Evolutionary conservation across 2,888 invertebrate genomes (phyloP).

Genomic region (Platerodrilus igneus): DNA sequence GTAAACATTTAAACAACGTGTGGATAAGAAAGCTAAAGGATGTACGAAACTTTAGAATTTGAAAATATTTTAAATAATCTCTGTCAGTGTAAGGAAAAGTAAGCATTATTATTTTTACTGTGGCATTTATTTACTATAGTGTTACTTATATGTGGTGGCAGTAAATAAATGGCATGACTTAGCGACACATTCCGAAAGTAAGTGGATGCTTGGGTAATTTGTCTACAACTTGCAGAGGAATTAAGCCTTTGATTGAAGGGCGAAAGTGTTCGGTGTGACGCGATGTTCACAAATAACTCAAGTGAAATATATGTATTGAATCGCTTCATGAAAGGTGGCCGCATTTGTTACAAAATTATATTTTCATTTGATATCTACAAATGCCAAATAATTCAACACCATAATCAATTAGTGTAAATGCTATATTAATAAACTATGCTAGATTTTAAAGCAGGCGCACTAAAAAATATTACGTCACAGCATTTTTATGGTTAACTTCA

Average conservation of each 20-base stretch:
- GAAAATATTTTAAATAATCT: no score
- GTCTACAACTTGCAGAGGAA: constrained; percentile 42
- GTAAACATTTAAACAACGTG: no score
- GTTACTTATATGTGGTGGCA: constrained; percentile 28
- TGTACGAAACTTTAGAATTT: no score
- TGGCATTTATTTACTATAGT: constrained; percentile 25
- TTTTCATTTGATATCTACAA: no score
- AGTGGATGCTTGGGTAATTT: constrained; percentile 41
- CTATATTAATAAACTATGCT: no score
- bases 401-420: no score
- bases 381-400: no score
- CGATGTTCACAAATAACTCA: constrained; percentile 44
- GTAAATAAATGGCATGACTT: constrained; percentile 40
- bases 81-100: constrained; percentile 21
- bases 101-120: constrained; percentile 23
- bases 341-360: constrained; percentile 23
- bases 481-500: no score
- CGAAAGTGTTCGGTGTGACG: constrained; percentile 45
- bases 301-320: constrained; percentile 34
- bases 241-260: constrained; percentile 44
- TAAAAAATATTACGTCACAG: no score
- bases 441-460: no score
- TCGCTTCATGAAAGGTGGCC: constrained; percentile 34
- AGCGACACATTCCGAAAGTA: constrained; percentile 36
- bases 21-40: no score